These are phyloP conservation scores for Caradrina kadenii DNA, from an alignment of 2,888 invertebrate species.

Conservation along the genomic window DNA sequence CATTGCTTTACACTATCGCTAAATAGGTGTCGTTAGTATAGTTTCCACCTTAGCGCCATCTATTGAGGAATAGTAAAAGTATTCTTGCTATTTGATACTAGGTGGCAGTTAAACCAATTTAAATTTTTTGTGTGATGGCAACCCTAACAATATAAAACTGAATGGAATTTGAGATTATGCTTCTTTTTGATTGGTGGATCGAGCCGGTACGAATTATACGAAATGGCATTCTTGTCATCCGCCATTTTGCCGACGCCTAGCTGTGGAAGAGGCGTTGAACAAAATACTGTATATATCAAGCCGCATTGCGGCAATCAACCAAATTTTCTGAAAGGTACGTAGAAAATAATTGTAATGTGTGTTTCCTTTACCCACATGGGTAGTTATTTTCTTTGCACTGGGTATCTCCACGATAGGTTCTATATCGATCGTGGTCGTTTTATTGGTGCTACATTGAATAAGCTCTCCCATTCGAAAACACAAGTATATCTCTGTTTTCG, in stretches of 20 bases:
- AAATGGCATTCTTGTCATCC: slow-evolving; percentile 71
- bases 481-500: slow-evolving; percentile 85
- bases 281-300: slow-evolving; percentile 72
- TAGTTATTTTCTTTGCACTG: slow-evolving; percentile 84
- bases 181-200: slow-evolving; percentile 86
- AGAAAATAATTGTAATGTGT: slow-evolving; percentile 19
- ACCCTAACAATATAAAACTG: slow-evolving; percentile 78
- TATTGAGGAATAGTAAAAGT: slow-evolving; percentile 24
- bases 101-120: slow-evolving; percentile 58
- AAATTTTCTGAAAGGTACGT: slow-evolving; percentile 75
- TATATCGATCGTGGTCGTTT: slow-evolving; percentile 91
- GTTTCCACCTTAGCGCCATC: slow-evolving; percentile 31
- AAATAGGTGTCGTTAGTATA: slow-evolving; percentile 18
- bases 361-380: slow-evolving; percentile 3
- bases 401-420: slow-evolving; percentile 91
- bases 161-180: slow-evolving; percentile 74
- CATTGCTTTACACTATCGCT: neutral
- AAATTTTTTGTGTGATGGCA: slow-evolving; percentile 72
- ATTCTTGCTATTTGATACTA: slow-evolving; percentile 62
- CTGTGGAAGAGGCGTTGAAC: slow-evolving; percentile 52
- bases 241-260: slow-evolving; percentile 81
- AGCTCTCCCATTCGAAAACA: slow-evolving; percentile 89
- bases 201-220: slow-evolving; percentile 41
- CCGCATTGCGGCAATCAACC: slow-evolving; percentile 84
- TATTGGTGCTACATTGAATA: slow-evolving; percentile 89